Evolutionary conservation across 2,797 vertebrate species (phyloP).

Genomic region (Tadarida brasiliensis): DNA sequence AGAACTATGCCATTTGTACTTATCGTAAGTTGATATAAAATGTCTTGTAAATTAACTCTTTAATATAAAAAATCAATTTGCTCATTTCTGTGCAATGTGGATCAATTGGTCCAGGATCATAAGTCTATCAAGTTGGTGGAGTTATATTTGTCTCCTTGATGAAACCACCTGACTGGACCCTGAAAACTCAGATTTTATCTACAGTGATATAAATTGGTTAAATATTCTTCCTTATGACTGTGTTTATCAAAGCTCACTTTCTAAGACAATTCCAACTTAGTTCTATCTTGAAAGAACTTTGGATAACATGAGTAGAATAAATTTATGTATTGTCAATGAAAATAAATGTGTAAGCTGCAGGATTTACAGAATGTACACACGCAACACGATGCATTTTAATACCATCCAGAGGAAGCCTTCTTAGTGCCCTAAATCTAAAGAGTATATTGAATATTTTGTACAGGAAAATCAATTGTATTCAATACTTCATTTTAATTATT

Average conservation of each 20-base stretch:
- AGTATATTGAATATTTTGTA: slow-evolving; percentile 61
- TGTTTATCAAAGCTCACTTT: slow-evolving; percentile 40
- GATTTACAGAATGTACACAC: slow-evolving; percentile 31
- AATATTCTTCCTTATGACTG: background rate
- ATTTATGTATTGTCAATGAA: slow-evolving; percentile 54
- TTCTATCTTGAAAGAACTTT: background rate
- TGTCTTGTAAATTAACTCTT: background rate
- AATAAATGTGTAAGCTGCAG: slow-evolving; percentile 42
- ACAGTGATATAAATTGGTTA: background rate
- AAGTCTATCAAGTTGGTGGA: background rate
- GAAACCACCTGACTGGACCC: background rate
- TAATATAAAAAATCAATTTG: background rate
- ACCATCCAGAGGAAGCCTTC: slow-evolving; percentile 24
- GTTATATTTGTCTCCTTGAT: background rate
- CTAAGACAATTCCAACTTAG: background rate
- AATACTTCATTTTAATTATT: slow-evolving; percentile 73
- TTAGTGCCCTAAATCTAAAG: slow-evolving; percentile 25
- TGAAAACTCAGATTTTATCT: background rate
- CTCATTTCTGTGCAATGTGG: background rate
- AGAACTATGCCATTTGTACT: background rate
- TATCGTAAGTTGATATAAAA: background rate
- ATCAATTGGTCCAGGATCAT: background rate
- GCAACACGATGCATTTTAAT: slow-evolving; percentile 25
- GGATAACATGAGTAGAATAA: slow-evolving; percentile 6
- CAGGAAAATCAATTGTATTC: slow-evolving; percentile 68